Base-by-base conservation (phyloP, 1,140 invertebrate species). In the Papilio polytes region DNA sequence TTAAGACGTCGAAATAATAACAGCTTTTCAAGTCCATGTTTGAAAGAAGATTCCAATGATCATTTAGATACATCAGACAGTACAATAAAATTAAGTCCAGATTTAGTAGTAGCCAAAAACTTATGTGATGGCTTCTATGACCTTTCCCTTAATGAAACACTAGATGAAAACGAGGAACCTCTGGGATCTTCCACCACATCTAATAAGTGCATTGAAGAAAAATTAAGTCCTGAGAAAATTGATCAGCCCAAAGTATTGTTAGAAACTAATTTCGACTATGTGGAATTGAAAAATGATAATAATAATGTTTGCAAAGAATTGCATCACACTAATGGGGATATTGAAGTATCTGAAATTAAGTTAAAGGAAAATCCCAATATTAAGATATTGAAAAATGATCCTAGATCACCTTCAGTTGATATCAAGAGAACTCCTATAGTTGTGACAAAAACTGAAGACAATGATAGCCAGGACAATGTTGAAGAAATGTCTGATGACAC, bases 211-310 rank as follows among this genome's bases (percentile, higher is more conserved):
- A 90, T 95, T 82, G 89, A 94, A 85, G 88, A 87, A 63, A 85
- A 91, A 76, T 90, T 91, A n/a, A 88, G 86, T 36, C 85, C 84
- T 80, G 85, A 78, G 72, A 70, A 6, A 74, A 78, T 51, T 81
- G 79, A 84, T 12, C 88, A 88, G 84, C 88, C 87, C 56, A 88
- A 78, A 77, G 81, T 86, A 81, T 87, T 95, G 56, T 85, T 95
- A 79, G 94, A 95, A 89, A 95, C 95, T 72, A 94, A 95, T 88
- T 95, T 95, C 90, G 95, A 95, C 74, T 95, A 91, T 92, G 78
- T 92, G 36, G 94, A 95, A 80, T 83, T 46, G 85, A 85, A 86
- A 53, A 85, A 86, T 78, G 87, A 90, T 10, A 87, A 84, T 80
- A 85, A 87, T 85, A 88, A 90, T 85, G 88, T 89, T 41, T 87